Conservation (phyloP, 1,140 invertebrate species). For the Rhizoglyphus robini region DNA sequence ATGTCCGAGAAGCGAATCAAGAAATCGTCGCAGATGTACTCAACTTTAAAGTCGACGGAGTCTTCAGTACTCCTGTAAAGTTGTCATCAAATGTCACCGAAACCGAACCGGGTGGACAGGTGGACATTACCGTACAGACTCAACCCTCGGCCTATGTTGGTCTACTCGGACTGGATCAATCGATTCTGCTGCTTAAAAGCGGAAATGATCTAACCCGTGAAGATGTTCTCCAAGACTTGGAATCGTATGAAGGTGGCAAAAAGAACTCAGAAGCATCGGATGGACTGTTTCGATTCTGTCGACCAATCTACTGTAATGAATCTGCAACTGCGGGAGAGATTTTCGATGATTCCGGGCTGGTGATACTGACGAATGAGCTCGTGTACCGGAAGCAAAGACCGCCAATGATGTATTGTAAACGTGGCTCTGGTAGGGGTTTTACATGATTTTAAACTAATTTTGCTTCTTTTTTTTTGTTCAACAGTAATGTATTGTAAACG, state of each 20-base stretch:
- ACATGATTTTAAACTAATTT: too few relatives aligned
- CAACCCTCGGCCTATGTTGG: too few relatives aligned
- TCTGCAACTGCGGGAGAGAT: constrained; percentile 48
- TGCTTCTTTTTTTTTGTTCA: too few relatives aligned
- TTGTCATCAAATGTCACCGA: constrained; percentile 45
- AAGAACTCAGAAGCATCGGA: constrained; percentile 27
- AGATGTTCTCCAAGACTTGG: too few relatives aligned
- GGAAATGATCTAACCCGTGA: constrained; percentile 46
- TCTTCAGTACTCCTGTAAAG: constrained; percentile 57
- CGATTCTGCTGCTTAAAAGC: constrained; percentile 54
- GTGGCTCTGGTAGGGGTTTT: too few relatives aligned
- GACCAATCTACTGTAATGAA: constrained; percentile 49
- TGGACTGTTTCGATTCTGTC: constrained; percentile 26
- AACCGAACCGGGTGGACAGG: too few relatives aligned
- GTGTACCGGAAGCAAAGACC: too few relatives aligned
- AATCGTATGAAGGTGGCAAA: constrained; percentile 45
- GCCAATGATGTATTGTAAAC: too few relatives aligned
- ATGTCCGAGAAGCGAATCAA: constrained; percentile 35
- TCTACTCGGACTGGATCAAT: constrained; percentile 74
- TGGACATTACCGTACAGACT: too few relatives aligned
- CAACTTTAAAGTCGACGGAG: too few relatives aligned
- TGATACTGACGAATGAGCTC: too few relatives aligned
- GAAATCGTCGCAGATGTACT: constrained; percentile 73
- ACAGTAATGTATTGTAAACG: too few relatives aligned
- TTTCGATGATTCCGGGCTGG: constrained; percentile 59